Evolutionary conservation across 1,140 invertebrate species (phyloP), one percentile per base, ranked within the genome.

Genomic region (Hyphantria cunea): DNA sequence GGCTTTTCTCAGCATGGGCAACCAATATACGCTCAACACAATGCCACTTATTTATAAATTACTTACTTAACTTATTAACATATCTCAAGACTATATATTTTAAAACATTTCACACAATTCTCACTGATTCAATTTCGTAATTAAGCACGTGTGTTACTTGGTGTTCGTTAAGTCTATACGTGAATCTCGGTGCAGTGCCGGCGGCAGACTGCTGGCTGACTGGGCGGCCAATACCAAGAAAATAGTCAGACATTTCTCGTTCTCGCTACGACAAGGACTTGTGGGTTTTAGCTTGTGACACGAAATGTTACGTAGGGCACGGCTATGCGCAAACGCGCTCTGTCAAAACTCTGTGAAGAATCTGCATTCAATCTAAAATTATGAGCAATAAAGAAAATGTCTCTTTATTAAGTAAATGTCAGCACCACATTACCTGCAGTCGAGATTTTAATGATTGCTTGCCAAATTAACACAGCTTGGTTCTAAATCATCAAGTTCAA

Each of bases 241-340:
- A 60, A 60, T 51, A 55, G 62, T 50, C 53, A 56, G 52, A 52
- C 39, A 62, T 58, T 72, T 58, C 55, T 58, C 53, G 53, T 31
- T 37, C 5, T 25, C 17, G 17, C 17, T 5, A 37, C 8, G 58
- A 63, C 68, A 76, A 80, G 75, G 75, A 82, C 76, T 74, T 76
- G 70, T 74, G 71, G 72, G 72, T 74, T 70, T 72, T 70, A 39
- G n/a, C 37, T 39, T 39, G 37, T 10, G 17, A 25, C 17, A 39
- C 7, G 37, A 7, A 69, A 74, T 72, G 72, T 76, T 76, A 76
- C 73, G 72, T 72, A 69, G 68, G 63, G 65, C 60, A 50, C 49
- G 34, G 51, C 37, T 34, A 41, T 34, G 42, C 53, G 42, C 53
- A 56, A 42, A 56, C 53, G 53, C 53, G 45, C 53, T 15, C 34